Base-by-base conservation (phyloP, 2,113 vertebrate species). In the Amblyornis subalaris region DNA sequence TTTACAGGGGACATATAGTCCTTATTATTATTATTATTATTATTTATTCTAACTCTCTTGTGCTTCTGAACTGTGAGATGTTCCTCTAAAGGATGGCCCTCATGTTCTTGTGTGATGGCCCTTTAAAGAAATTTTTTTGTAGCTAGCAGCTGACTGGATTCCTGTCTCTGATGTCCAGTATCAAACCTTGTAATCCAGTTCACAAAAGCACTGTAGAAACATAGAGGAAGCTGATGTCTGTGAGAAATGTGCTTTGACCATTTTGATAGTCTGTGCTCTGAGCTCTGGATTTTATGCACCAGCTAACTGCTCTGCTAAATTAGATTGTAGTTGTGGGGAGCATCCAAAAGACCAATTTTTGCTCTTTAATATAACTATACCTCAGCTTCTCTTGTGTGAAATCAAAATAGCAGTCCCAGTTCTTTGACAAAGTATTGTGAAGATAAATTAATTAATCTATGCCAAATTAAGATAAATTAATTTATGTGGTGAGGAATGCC, bases 391-490 rank as follows among this genome's bases (percentile, higher is more conserved):
- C 45, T 71, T 71, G 29, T 55, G 50, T 75, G 62, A 91, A 89
- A 89, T 87, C 44, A 65, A 87, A 93, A 74, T 31, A 85, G 77
- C 44, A 89, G 75, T 78, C 53, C 38, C 36, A 40, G 61, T 53
- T 84, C 48, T 89, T 91, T 65, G 57, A 11, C 45, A 45, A 93
- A 87, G 22, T 72, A 85, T 89, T 69, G 50, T 89, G 78, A 88
- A 89, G 81, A 79, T 82, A 85, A 95, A 91, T 95, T 96, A 95
- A 96, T 96, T 94, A 96, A 87, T 87, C 77, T 94, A 48, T 69
- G 66, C 88, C 78, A 95, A 96, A 96, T 96, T 96, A 94, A 93
- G 96, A 94, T 87, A 93, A 95, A 95, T 96, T 96, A 96, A 93
- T 95, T 91, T 94, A 75, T 48, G 40, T 89, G 50, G 89, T 87